These are phyloP conservation scores for Odontesthes bonariensis DNA, from an alignment of 2,113 vertebrate species.

Conservation along the genomic window DNA sequence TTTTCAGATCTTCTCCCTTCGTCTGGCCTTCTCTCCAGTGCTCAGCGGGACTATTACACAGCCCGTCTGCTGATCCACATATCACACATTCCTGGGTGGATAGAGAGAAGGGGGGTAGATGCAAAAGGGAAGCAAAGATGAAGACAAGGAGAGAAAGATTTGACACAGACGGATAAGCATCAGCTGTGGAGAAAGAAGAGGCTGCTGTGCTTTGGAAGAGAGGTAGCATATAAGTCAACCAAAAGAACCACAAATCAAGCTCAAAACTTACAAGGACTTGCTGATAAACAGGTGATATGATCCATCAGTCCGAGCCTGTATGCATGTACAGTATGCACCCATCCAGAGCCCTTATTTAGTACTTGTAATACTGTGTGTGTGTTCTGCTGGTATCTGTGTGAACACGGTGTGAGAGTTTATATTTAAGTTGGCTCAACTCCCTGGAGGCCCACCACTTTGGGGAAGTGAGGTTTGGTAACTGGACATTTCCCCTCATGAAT, in stretches of 20 bases:
- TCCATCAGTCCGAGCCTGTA: background rate
- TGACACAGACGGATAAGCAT: conserved; percentile 48
- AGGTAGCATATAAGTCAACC: conserved; percentile 25
- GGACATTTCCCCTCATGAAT: conserved; percentile 25
- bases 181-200: conserved; percentile 31
- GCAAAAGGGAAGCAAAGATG: conserved; percentile 45
- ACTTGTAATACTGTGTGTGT: background rate
- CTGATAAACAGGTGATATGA: conserved; percentile 15
- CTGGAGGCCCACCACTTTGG: conserved; percentile 14
- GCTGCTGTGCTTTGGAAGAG: conserved; percentile 11
- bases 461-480: conserved; percentile 43
- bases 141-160: conserved; percentile 47
- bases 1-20: conserved; percentile 55
- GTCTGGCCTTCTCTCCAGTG: conserved; percentile 61
- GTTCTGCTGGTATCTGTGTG: background rate
- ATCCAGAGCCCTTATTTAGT: conserved; percentile 9
- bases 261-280: conserved; percentile 35
- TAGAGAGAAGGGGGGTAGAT: conserved; percentile 30
- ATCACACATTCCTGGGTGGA: conserved; percentile 79
- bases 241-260: conserved; percentile 46
- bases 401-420: conserved; percentile 7
- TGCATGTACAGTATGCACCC: background rate
- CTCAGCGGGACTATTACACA: conserved; percentile 71
- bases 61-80: conserved; percentile 75
- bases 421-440: conserved; percentile 51